Evolutionary conservation across 2,888 invertebrate genomes (phyloP).

Genomic region (Augiades crinisus): DNA sequence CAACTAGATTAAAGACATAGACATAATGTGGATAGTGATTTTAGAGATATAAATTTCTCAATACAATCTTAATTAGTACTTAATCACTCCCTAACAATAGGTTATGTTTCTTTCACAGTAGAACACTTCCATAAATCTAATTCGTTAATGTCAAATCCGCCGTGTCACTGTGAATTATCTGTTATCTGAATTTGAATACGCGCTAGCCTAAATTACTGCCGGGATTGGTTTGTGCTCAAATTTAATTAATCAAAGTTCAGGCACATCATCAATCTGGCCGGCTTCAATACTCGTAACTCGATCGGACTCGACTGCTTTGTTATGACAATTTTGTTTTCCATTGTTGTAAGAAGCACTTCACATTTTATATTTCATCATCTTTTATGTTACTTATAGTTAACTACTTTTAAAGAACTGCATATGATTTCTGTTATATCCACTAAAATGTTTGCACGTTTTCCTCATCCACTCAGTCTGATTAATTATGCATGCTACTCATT

Average conservation of each 20-base stretch:
- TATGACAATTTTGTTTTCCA: slow-evolving; percentile 6
- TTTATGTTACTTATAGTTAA: no score
- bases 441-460: neutral
- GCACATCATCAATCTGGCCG: slow-evolving; percentile 8
- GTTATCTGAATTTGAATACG: slow-evolving; percentile 11
- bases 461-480: neutral
- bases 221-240: slow-evolving; percentile 3
- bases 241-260: slow-evolving; percentile 18
- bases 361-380: no score
- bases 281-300: slow-evolving; percentile 8
- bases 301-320: slow-evolving; percentile 2
- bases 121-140: neutral
- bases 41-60: no score
- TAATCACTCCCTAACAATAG: no score
- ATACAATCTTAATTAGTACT: no score
- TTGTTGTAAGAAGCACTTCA: neutral
- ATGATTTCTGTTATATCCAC: no score
- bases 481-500: slow-evolving; percentile 3
- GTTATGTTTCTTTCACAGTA: no score
- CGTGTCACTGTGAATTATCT: slow-evolving; percentile 5
- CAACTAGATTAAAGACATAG: no score
- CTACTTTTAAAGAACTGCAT: no score
- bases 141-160: slow-evolving; percentile 3
- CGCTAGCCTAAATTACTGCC: slow-evolving; percentile 2
- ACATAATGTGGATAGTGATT: no score